Conservation (phyloP, 2,113 vertebrate genomes). For the Todiramphus saurophagus region DNA sequence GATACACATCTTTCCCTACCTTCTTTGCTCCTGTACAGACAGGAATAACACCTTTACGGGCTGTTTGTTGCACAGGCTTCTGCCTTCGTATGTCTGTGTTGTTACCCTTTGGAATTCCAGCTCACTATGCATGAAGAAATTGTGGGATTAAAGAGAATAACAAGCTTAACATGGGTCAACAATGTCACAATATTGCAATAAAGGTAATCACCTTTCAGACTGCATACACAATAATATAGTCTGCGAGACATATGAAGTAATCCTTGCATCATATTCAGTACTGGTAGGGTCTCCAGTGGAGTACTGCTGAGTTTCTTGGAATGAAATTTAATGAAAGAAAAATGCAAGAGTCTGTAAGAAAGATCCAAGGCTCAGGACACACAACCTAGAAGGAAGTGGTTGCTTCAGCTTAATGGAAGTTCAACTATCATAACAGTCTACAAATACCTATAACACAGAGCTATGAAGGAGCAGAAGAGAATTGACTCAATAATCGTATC, state of each 20-base stretch:
- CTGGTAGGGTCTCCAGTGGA: not conserved
- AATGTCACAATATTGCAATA: not conserved
- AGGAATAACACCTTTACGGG: not conserved
- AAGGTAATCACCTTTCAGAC: not conserved
- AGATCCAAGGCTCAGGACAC: not conserved
- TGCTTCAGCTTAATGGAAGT: not conserved
- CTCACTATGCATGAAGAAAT: not conserved
- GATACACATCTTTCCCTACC: not conserved
- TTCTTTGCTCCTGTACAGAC: not conserved
- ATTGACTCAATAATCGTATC: not conserved
- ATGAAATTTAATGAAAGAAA: not conserved
- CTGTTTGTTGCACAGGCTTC: not conserved
- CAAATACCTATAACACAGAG: not conserved
- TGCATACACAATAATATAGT: not conserved
- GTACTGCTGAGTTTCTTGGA: not conserved
- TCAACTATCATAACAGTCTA: not conserved
- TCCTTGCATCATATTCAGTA: not conserved
- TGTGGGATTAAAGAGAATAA: not conserved
- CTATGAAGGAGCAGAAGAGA: not conserved
- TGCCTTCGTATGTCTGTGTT: not conserved
- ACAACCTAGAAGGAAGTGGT: not conserved
- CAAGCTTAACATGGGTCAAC: not conserved
- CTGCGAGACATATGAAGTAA: not conserved
- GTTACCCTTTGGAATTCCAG: slow-evolving; percentile 34
- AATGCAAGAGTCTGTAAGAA: not conserved